Evolutionary conservation across 2,888 invertebrate genomes (phyloP).

Genomic region (Asteroscopus sphinx): DNA sequence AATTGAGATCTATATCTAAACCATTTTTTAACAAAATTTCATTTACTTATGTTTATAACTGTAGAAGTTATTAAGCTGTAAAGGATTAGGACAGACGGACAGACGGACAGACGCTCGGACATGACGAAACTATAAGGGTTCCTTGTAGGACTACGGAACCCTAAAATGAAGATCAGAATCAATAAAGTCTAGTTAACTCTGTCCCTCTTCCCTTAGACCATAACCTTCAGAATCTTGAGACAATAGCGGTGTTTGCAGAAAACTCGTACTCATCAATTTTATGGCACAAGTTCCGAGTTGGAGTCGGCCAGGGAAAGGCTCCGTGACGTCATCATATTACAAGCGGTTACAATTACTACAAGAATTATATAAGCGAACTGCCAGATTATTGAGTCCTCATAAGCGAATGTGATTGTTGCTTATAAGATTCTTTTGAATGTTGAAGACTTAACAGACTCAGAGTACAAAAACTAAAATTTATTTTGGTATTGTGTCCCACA

Average conservation of each 20-base stretch:
- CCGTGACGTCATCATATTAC: conserved; percentile 51
- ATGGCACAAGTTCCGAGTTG: conserved; percentile 51
- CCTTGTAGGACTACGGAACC: too few relatives aligned
- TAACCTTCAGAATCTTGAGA: conserved; percentile 37
- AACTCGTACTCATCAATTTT: conserved; percentile 60
- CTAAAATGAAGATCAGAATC: too few relatives aligned
- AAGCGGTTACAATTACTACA: conserved; percentile 47
- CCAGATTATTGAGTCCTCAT: conserved; percentile 30
- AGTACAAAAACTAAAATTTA: too few relatives aligned
- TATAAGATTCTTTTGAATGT: conserved; percentile 3
- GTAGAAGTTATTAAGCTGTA: too few relatives aligned
- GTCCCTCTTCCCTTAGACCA: background rate
- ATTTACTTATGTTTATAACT: too few relatives aligned
- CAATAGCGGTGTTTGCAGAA: conserved; percentile 54
- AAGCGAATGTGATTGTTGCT: conserved; percentile 13
- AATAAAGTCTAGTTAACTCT: conserved; percentile 3
- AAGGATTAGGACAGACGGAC: too few relatives aligned
- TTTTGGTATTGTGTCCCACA: too few relatives aligned
- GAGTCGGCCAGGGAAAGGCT: conserved; percentile 30
- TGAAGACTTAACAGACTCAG: too few relatives aligned
- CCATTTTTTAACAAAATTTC: too few relatives aligned
- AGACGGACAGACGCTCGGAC: too few relatives aligned
- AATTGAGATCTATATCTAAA: too few relatives aligned
- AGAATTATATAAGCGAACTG: conserved; percentile 15
- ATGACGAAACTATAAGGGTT: too few relatives aligned